These are phyloP conservation scores for Plagiodera versicolora DNA, from an alignment of 2,888 invertebrate genomes.

Conservation along the genomic window DNA sequence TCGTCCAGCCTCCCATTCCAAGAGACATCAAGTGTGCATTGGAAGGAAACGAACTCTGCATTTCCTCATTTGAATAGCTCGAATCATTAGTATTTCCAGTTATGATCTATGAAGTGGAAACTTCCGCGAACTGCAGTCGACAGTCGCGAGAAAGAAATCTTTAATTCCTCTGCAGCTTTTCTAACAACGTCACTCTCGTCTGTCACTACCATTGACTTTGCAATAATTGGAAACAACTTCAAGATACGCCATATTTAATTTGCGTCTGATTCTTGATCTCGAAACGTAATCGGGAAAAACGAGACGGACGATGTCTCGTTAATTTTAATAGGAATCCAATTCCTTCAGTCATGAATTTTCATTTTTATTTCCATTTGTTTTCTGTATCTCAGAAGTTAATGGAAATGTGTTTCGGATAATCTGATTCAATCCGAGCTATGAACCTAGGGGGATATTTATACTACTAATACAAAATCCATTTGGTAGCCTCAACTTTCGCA, in stretches of 20 bases:
- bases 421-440: too few relatives aligned
- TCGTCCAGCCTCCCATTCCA: too few relatives aligned
- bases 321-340: slow-evolving; percentile 33
- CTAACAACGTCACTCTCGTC: slow-evolving; percentile 41
- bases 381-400: background rate
- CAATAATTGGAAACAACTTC: slow-evolving; percentile 52
- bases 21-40: too few relatives aligned
- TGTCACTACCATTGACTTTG: slow-evolving; percentile 52
- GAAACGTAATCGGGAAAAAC: slow-evolving; percentile 29
- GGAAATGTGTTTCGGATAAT: too few relatives aligned
- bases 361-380: background rate
- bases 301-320: slow-evolving; percentile 31
- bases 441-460: too few relatives aligned
- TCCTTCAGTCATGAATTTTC: slow-evolving; percentile 6
- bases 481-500: too few relatives aligned
- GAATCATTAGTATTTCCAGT: slow-evolving; percentile 2
- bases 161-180: slow-evolving; percentile 20
- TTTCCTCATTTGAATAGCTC: background rate
- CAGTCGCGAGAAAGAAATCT: slow-evolving; percentile 14
- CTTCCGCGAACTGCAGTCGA: slow-evolving; percentile 14
- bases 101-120: slow-evolving; percentile 4
- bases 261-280: slow-evolving; percentile 50
- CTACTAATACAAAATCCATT: too few relatives aligned
- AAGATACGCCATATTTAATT: slow-evolving; percentile 49
- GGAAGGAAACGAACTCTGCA: background rate